phyloP scores from a whole-genome alignment of 2,888 invertebrate species.

The Phyto melanocephala region DNA sequence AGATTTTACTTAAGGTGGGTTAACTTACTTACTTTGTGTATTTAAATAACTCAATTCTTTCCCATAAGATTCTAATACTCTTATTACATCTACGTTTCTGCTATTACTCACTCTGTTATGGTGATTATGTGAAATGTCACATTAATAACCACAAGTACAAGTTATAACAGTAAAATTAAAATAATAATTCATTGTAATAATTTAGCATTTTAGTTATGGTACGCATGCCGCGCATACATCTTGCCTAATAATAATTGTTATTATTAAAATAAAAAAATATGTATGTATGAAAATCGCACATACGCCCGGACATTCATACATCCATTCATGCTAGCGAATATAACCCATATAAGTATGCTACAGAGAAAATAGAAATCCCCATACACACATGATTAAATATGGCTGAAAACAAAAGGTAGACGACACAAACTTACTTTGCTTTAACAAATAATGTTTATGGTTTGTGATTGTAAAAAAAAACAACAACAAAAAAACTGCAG shows the following conservation, averaged over 20 bases:
- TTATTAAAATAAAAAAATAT: slow-evolving; percentile 6
- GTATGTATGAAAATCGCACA: slow-evolving; percentile 14
- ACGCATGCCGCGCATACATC: slow-evolving; percentile 37
- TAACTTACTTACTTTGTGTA: too few relatives aligned
- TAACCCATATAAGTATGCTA: slow-evolving; percentile 39
- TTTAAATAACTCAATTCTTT: too few relatives aligned
- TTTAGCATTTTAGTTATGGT: slow-evolving; percentile 72
- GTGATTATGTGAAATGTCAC: slow-evolving; percentile 68
- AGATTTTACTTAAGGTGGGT: too few relatives aligned
- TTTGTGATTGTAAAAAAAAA: neutral
- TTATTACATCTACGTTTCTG: too few relatives aligned
- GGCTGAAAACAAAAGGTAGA: neutral
- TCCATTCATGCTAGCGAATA: neutral
- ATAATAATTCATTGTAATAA: slow-evolving; percentile 76
- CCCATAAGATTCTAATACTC: too few relatives aligned
- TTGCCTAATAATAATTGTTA: slow-evolving; percentile 35
- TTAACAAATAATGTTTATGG: neutral
- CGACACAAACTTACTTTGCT: neutral
- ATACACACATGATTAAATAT: slow-evolving; percentile 11
- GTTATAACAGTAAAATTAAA: slow-evolving; percentile 73
- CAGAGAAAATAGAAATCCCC: neutral
- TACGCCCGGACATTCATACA: neutral
- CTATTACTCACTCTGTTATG: neutral
- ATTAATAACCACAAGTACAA: slow-evolving; percentile 72
- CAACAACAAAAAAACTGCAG: neutral